Percentiles rank a stretch among this genome's conserved stretches.
Conservation (phyloP, 2,888 invertebrate genomes). For the Troglohyphantes excavatus region DNA sequence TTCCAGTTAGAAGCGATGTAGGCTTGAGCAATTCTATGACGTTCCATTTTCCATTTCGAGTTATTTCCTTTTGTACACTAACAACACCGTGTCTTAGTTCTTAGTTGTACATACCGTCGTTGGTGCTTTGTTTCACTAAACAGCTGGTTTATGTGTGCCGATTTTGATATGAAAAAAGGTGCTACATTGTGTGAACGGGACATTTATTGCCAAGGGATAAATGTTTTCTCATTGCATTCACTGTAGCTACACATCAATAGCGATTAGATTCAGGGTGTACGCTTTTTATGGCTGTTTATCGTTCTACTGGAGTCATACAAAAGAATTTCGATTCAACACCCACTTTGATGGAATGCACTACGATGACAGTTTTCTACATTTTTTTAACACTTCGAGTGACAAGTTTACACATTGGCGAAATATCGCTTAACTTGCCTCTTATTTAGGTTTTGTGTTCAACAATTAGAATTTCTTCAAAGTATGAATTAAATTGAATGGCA, state of each 20-base stretch:
- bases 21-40: conserved; percentile 75
- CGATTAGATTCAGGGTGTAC: conserved; percentile 14
- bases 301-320: too few species aligned
- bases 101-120: conserved; percentile 70
- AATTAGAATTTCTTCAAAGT: too few species aligned
- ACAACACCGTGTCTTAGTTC: conserved; percentile 44
- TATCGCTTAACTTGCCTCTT: too few species aligned
- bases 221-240: conserved; percentile 41
- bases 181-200: conserved; percentile 50
- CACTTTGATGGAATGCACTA: too few species aligned
- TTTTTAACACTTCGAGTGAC: too few species aligned
- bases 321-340: too few species aligned
- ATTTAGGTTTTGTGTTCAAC: too few species aligned
- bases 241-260: conserved; percentile 35
- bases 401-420: too few species aligned
- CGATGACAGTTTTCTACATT: too few species aligned
- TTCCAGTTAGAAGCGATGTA: neutral
- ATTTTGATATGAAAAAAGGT: conserved; percentile 73
- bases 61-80: conserved; percentile 60
- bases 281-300: neutral
- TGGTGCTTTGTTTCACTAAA: conserved; percentile 70
- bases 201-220: conserved; percentile 46
- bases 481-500: too few species aligned
- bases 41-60: neutral
- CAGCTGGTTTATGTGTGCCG: conserved; percentile 62